Percentiles rank a stretch among this genome's conserved stretches.
Conservation (phyloP, 1,140 invertebrate genomes). For the Solen grandis region DNA sequence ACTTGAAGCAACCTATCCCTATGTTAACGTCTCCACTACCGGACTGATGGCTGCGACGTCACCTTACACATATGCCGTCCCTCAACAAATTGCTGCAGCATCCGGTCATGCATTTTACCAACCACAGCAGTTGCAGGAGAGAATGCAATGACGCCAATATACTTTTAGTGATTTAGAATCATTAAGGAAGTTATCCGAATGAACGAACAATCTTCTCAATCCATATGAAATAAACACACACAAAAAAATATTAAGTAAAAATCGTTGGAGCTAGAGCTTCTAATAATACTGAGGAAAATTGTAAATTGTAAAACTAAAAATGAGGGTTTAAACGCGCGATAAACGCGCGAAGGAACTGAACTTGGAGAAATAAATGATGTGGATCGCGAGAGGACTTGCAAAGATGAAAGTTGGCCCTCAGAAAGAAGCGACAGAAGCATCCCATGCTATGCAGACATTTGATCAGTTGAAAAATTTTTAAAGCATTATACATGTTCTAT, state of each 20-base stretch:
- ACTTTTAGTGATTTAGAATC: constrained; percentile 38
- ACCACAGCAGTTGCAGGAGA: constrained; percentile 69
- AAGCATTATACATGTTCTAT: too few relatives aligned
- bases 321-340: too few relatives aligned
- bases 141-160: constrained; percentile 60
- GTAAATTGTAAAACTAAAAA: too few relatives aligned
- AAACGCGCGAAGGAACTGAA: too few relatives aligned
- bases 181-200: background rate
- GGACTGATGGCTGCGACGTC: constrained; percentile 51
- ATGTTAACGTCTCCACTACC: constrained; percentile 58
- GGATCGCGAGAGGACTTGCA: too few relatives aligned
- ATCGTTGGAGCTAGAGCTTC: too few relatives aligned
- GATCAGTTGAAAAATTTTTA: too few relatives aligned
- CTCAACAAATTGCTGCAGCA: constrained; percentile 67
- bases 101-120: constrained; percentile 65
- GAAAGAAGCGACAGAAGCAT: too few relatives aligned
- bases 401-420: too few relatives aligned
- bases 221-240: background rate
- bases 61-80: constrained; percentile 71
- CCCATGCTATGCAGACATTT: too few relatives aligned
- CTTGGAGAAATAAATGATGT: too few relatives aligned
- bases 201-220: background rate
- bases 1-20: constrained; percentile 63
- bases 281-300: too few relatives aligned
- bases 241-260: background rate